phyloP scores from a whole-genome alignment of 2,797 vertebrate species.

The Rhincodon typus region DNA sequence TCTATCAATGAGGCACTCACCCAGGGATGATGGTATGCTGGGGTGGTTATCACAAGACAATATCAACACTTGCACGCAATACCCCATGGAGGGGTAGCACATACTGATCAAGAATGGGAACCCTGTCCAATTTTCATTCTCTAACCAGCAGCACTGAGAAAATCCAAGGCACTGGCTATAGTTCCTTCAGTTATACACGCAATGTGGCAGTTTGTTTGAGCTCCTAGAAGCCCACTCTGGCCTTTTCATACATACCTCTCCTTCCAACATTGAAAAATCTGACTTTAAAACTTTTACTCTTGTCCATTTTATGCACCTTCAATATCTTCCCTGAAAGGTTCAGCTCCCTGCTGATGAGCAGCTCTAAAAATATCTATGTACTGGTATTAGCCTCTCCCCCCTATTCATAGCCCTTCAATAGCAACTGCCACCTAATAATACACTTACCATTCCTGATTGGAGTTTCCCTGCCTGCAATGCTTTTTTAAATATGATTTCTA shows the following conservation, averaged over 20 bases:
- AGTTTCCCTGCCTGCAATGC: not conserved
- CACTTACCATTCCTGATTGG: not conserved
- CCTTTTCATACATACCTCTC: not conserved
- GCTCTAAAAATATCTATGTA: not conserved
- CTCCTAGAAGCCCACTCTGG: not conserved
- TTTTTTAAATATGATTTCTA: not conserved
- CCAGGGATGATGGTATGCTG: not conserved
- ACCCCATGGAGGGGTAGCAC: not conserved
- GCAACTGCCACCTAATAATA: not conserved
- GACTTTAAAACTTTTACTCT: not conserved
- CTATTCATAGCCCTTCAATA: not conserved
- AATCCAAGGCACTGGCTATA: not conserved
- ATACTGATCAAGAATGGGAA: not conserved
- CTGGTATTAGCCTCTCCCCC: not conserved
- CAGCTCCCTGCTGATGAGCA: too few species aligned
- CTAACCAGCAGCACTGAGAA: not conserved
- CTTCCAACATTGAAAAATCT: not conserved
- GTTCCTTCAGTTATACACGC: not conserved
- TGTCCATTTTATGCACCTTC: not conserved
- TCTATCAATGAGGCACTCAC: not conserved
- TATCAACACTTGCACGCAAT: not conserved
- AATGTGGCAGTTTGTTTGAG: not conserved
- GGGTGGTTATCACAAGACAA: not conserved
- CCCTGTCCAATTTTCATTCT: not conserved
- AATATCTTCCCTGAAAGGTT: not conserved